Percentiles rank a stretch among this genome's conserved stretches.
Conservation (phyloP, 2,888 invertebrate genomes). For the Agriopis aurantiaria region DNA sequence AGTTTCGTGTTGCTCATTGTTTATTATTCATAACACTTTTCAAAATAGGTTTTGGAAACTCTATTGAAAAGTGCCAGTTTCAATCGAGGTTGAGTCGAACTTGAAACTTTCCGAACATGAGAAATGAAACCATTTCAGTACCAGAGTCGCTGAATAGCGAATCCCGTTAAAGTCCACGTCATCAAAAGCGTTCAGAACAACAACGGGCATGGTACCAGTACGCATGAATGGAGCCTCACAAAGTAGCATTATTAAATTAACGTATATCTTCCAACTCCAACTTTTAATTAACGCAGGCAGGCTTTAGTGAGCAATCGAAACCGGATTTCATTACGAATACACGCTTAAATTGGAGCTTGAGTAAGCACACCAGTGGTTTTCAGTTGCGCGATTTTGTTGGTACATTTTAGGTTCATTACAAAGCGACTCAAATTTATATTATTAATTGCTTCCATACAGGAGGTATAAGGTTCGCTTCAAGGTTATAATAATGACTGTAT, state of each 20-base stretch:
- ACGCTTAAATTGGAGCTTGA: constrained; percentile 7
- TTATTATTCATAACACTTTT: too few relatives aligned
- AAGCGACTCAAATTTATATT: not conserved
- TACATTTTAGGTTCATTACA: not conserved
- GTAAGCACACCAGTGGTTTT: not conserved
- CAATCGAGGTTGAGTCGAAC: too few relatives aligned
- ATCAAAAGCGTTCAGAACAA: not conserved
- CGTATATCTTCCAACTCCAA: constrained; percentile 30
- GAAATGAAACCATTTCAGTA: too few relatives aligned
- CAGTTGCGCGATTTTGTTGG: not conserved
- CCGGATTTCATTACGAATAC: constrained; percentile 24
- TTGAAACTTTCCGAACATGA: too few relatives aligned
- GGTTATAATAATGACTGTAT: too few relatives aligned
- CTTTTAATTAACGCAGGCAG: constrained; percentile 39
- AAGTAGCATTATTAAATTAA: constrained; percentile 35
- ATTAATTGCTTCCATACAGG: too few relatives aligned
- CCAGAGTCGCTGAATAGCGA: not conserved
- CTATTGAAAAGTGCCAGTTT: too few relatives aligned
- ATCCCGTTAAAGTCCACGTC: constrained; percentile 15
- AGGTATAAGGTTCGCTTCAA: too few relatives aligned
- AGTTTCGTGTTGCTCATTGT: too few relatives aligned
- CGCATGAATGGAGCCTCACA: constrained; percentile 28
- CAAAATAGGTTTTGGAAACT: too few relatives aligned
- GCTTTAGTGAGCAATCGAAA: constrained; percentile 25
- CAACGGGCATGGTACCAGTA: constrained; percentile 14